A percentile compares a stretch with the other conserved stretches of the same genome.
phyloP scores from a whole-genome alignment of 1,140 invertebrate species.

The Meloidogyne chitwoodi region DNA sequence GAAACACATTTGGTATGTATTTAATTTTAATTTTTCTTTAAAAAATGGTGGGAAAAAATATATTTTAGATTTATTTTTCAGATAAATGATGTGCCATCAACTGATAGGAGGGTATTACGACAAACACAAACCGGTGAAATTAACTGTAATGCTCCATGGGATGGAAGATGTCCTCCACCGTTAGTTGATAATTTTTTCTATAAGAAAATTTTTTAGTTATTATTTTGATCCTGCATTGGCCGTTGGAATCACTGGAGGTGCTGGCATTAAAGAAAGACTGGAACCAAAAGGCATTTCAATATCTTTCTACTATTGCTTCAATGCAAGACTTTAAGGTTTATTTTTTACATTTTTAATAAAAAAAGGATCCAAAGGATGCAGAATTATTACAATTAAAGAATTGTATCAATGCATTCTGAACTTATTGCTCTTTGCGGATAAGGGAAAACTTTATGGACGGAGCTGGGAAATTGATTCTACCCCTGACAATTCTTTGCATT shows the following conservation, averaged over 20 bases:
- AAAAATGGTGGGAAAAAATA: background rate
- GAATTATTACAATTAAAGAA: too few species aligned
- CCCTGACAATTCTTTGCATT: slow-evolving; percentile 21
- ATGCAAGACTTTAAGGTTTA: too few species aligned
- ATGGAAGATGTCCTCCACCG: too few species aligned
- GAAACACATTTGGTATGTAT: too few species aligned
- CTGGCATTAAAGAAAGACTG: slow-evolving; percentile 55
- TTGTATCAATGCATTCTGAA: slow-evolving; percentile 87
- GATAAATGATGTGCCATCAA: background rate
- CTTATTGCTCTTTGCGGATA: slow-evolving; percentile 80
- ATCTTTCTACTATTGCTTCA: slow-evolving; percentile 42
- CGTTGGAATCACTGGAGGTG: slow-evolving; percentile 41
- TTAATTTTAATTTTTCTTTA: too few species aligned
- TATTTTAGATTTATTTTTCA: background rate
- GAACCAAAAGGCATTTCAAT: slow-evolving; percentile 55
- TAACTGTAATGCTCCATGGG: too few species aligned
- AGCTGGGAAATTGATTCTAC: slow-evolving; percentile 69
- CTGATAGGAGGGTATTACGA: background rate
- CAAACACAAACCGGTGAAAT: too few species aligned
- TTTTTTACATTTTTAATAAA: too few species aligned
- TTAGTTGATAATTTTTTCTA: background rate
- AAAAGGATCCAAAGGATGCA: too few species aligned
- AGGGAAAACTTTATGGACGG: slow-evolving; percentile 93
- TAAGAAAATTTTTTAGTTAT: background rate
- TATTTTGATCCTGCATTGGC: slow-evolving; percentile 52